Conservation (phyloP, 2,113 vertebrate genomes). For the Octodon degus region DNA sequence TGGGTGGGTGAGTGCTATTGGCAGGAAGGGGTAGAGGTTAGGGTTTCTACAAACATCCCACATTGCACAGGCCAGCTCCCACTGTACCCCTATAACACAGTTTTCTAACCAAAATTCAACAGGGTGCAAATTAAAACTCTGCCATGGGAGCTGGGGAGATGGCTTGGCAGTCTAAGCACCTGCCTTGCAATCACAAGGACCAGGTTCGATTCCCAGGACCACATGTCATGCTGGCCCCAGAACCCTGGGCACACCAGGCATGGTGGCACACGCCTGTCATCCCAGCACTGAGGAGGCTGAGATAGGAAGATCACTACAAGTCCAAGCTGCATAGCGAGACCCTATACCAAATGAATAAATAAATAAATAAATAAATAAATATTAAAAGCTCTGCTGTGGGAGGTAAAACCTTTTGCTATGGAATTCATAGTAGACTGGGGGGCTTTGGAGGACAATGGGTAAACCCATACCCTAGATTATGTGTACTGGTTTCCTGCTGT, state of each 20-base stretch:
- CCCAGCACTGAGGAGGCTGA: too few species aligned
- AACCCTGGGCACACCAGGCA: too few species aligned
- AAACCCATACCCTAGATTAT: background rate
- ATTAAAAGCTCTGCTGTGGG: background rate
- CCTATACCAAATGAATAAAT: too few species aligned
- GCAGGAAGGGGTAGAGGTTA: background rate
- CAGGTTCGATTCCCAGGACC: too few species aligned
- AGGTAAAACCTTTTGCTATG: background rate
- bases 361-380: background rate
- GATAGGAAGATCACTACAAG: too few species aligned
- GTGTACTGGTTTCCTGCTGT: background rate
- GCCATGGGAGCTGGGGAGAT: too few species aligned
- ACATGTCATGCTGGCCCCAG: too few species aligned
- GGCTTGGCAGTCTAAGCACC: too few species aligned
- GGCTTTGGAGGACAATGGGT: background rate
- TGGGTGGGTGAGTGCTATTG: too few species aligned
- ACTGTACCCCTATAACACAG: background rate
- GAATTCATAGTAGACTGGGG: background rate
- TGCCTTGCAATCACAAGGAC: too few species aligned
- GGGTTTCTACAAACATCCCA: background rate
- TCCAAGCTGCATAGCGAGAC: too few species aligned
- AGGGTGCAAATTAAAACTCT: background rate
- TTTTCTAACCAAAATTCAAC: background rate
- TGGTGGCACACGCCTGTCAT: too few species aligned
- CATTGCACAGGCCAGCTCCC: background rate